Percentiles rank a stretch among this genome's conserved stretches.
These are phyloP conservation scores for Cairina moschata DNA, from an alignment of 2,113 vertebrate species.

Conservation along the genomic window DNA sequence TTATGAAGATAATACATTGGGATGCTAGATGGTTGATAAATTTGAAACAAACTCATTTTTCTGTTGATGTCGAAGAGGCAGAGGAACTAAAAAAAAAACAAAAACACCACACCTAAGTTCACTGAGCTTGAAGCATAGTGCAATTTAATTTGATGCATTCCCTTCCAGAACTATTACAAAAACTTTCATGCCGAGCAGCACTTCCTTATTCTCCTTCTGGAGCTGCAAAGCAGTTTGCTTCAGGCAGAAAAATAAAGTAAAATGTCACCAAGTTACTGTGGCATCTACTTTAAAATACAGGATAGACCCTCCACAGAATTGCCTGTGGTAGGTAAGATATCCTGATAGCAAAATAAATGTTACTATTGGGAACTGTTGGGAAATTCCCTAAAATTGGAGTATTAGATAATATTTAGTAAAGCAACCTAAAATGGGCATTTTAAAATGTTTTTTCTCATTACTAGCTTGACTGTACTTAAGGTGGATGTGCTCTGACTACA, in stretches of 20 bases:
- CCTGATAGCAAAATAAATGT: not conserved
- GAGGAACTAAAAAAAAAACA: not conserved
- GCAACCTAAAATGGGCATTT: not conserved
- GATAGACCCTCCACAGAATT: not conserved
- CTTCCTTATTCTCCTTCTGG: accelerated
- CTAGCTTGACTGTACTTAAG: not conserved
- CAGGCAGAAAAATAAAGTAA: not conserved
- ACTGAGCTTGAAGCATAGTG: not conserved
- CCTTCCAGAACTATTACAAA: not conserved
- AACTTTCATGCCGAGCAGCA: not conserved
- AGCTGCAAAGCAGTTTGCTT: not conserved
- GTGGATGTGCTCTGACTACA: not conserved
- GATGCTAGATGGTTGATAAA: not conserved
- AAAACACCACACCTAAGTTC: not conserved
- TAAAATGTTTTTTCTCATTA: not conserved
- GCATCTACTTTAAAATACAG: not conserved
- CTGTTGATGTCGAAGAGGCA: not conserved
- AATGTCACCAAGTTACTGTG: not conserved
- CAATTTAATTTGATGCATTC: not conserved
- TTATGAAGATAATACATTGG: not conserved
- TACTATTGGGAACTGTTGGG: accelerated
- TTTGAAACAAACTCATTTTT: not conserved
- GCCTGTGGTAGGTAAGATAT: not conserved
- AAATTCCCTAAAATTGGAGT: not conserved
- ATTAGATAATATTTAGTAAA: not conserved